Base-by-base conservation (phyloP, 2,888 invertebrate genomes). In the Podotricha telesiphe region DNA sequence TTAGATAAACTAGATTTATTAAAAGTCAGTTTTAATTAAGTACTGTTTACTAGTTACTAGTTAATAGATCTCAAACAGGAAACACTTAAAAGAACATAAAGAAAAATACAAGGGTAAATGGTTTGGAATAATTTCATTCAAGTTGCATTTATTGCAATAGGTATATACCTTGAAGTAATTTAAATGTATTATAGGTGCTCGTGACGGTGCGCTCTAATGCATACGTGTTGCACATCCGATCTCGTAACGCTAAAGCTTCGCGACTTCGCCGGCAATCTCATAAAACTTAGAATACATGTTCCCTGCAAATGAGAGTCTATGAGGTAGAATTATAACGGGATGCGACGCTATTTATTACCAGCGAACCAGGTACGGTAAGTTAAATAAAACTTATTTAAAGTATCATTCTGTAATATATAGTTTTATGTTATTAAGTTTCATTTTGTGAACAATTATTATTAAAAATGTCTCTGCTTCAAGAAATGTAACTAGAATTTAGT, bases 251-350 rank as follows among this genome's bases (percentile, higher is more conserved):
- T 47, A 56, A 20, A 47, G 65, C 47, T 65, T 37, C 37, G 45
- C 55, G 45, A 65, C 47, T 45, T 47, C 11, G 13, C 48, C 37
- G 58, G 65, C 40, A 48, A 66, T 47, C 58, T 66, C 37, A 58
- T 66, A 48, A 66, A 58, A 66, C 65, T 58, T 50, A 58, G 22
- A 58, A 48, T 48, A 47, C 58, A 50, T 58, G 65, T 50, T 58
- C 55, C 47, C 56, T 56, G 58, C 58, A 66, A 58, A 58, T 50
- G 65, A 40, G 22, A 48, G 48, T 66, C 40, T 56, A 65, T 48
- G 58, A 58, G 65, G 7, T 37, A 40, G 58, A 58, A 40, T 48
- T 66, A 58, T 50, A 58, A 6, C 48, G 17, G 56, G 37, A 65
- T 42, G 42, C 5, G 10, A 45, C 7, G n/a, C 42, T 59, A 53